A percentile compares a stretch with the other conserved stretches of the same genome.
These are phyloP conservation scores for Drosophila dunni DNA, from an alignment of 1,140 invertebrate species.

Conservation along the genomic window DNA sequence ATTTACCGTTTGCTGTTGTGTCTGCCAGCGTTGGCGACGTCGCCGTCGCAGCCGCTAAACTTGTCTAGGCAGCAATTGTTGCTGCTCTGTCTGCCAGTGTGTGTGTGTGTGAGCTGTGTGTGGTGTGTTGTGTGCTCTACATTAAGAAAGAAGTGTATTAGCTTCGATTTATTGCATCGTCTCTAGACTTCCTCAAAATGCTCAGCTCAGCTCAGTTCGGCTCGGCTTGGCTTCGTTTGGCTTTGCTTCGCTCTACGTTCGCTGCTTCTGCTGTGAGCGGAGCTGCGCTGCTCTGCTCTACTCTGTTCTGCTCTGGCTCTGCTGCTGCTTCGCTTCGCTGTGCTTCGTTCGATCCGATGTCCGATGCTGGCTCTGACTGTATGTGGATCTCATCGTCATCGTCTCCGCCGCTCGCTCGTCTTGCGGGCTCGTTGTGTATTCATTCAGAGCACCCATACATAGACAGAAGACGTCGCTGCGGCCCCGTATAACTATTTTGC, in stretches of 20 bases:
- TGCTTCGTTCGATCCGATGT: conserved; percentile 16
- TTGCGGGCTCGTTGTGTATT: conserved; percentile 68
- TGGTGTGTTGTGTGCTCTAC: conserved; percentile 72
- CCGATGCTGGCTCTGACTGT: conserved; percentile 3
- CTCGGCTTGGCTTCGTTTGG: background rate
- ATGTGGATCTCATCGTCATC: conserved; percentile 62
- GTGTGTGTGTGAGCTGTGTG: conserved; percentile 29
- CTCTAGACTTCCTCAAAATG: conserved; percentile 54
- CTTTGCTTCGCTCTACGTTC: background rate
- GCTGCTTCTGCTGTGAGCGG: conserved; percentile 1
- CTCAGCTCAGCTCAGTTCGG: conserved; percentile 6
- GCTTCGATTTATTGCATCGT: conserved; percentile 81
- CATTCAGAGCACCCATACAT: conserved; percentile 82
- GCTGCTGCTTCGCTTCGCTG: conserved; percentile 10
- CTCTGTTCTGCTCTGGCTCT: conserved; percentile 9
- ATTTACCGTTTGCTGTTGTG: conserved; percentile 66
- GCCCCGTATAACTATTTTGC: conserved; percentile 73
- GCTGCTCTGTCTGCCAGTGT: conserved; percentile 4
- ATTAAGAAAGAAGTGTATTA: conserved; percentile 84
- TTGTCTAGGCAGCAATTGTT: conserved; percentile 68
- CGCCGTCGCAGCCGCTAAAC: conserved; percentile 50
- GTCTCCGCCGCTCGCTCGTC: conserved; percentile 44
- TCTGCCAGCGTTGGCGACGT: conserved; percentile 22
- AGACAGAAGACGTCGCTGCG: conserved; percentile 69
- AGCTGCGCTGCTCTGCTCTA: conserved; percentile 1